Evolutionary conservation across 2,113 vertebrate genomes (phyloP).

Genomic region (Rhinogobius similis): DNA sequence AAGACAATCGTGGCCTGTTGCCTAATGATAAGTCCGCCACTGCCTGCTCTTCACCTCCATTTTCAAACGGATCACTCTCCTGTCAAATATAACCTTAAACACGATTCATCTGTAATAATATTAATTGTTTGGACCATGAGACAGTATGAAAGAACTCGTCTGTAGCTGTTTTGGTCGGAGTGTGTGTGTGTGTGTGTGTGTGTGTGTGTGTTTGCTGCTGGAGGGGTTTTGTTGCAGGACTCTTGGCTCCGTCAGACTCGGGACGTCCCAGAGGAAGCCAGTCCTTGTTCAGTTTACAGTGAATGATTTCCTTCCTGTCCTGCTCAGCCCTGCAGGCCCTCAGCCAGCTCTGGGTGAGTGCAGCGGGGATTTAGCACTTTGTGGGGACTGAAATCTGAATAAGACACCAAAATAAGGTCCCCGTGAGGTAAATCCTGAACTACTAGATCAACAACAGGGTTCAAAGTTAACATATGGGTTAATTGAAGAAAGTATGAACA

Average conservation of each 20-base stretch:
- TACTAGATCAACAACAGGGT: not conserved
- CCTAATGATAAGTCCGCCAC: too few relatives aligned
- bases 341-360: slow-evolving; percentile 67
- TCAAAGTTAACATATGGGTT: not conserved
- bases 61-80: not conserved
- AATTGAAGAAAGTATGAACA: too few relatives aligned
- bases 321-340: slow-evolving; percentile 73
- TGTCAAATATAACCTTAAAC: not conserved
- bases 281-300: slow-evolving; percentile 80
- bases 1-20: too few relatives aligned
- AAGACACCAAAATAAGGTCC: not conserved
- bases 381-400: not conserved
- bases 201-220: slow-evolving; percentile 65
- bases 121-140: too few relatives aligned
- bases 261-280: slow-evolving; percentile 82
- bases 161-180: not conserved
- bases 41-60: too few relatives aligned
- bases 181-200: slow-evolving; percentile 12
- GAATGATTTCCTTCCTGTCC: slow-evolving; percentile 87
- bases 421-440: not conserved
- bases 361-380: slow-evolving; percentile 11
- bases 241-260: slow-evolving; percentile 81
- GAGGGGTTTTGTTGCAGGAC: slow-evolving; percentile 80
- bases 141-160: too few relatives aligned
- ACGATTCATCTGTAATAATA: too few relatives aligned